phyloP scores from a whole-genome alignment of 2,113 vertebrate genomes.

The Ptyas mucosa region DNA sequence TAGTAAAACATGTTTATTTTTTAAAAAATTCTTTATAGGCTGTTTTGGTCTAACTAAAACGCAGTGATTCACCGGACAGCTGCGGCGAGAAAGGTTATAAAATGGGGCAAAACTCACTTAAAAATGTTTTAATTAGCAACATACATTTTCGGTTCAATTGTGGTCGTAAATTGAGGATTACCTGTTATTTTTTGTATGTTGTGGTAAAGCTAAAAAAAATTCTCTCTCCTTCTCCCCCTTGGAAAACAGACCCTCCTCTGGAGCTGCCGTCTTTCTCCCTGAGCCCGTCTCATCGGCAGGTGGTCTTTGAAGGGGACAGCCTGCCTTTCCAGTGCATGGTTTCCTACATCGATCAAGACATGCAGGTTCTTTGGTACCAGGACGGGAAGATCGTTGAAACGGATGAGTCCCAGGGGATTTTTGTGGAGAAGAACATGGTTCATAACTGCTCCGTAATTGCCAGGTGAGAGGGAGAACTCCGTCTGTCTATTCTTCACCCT shows the following conservation, averaged over 20 bases:
- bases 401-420: constrained; percentile 89
- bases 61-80: too few species aligned
- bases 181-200: background rate
- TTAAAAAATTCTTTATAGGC: background rate
- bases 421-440: constrained; percentile 93
- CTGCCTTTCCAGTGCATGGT: constrained; percentile 96
- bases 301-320: constrained; percentile 96
- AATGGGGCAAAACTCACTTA: too few species aligned
- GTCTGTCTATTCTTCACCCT: background rate
- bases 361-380: constrained; percentile 97
- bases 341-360: constrained; percentile 91
- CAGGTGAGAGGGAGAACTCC: constrained; percentile 71
- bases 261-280: constrained; percentile 95
- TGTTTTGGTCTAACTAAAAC: background rate
- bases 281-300: constrained; percentile 91
- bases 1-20: background rate
- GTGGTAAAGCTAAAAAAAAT: background rate
- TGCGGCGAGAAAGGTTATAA: too few species aligned
- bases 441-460: constrained; percentile 97
- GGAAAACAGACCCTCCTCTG: constrained; percentile 82
- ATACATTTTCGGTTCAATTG: too few species aligned
- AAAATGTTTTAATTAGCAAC: too few species aligned
- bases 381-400: constrained; percentile 90
- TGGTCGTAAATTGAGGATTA: background rate
- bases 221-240: background rate